These are phyloP conservation scores for Lomographa bimaculata DNA, from an alignment of 2,888 invertebrate genomes.

Conservation along the genomic window DNA sequence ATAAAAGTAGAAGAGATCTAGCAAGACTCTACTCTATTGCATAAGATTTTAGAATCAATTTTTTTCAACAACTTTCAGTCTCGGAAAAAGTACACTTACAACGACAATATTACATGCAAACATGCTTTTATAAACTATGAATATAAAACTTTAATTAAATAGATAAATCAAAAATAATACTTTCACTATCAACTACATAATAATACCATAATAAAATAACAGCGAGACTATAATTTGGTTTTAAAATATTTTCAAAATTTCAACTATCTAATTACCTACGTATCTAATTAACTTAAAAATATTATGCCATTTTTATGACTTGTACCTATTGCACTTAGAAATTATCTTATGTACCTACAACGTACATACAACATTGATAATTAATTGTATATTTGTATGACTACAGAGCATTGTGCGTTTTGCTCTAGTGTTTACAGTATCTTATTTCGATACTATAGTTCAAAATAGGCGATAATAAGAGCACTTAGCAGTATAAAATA, in stretches of 20 bases:
- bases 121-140: slow-evolving; percentile 45
- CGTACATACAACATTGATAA: slow-evolving; percentile 37
- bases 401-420: slow-evolving; percentile 69
- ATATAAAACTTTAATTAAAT: slow-evolving; percentile 29
- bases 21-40: slow-evolving; percentile 1
- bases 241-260: slow-evolving; percentile 33
- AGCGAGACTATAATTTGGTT: slow-evolving; percentile 40
- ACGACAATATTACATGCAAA: slow-evolving; percentile 45
- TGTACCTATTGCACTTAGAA: slow-evolving; percentile 70
- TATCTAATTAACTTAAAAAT: slow-evolving; percentile 36
- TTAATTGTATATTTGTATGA: slow-evolving; percentile 53
- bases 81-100: slow-evolving; percentile 32
- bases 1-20: slow-evolving; percentile 11
- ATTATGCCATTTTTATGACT: slow-evolving; percentile 61
- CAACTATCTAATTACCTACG: slow-evolving; percentile 34
- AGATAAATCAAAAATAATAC: slow-evolving; percentile 33
- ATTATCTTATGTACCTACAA: slow-evolving; percentile 41
- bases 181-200: slow-evolving; percentile 35
- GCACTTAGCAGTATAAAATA: slow-evolving; percentile 17
- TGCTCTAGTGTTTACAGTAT: slow-evolving; percentile 42
- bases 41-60: slow-evolving; percentile 30
- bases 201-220: slow-evolving; percentile 30
- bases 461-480: slow-evolving; percentile 21
- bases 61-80: slow-evolving; percentile 43
- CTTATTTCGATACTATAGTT: slow-evolving; percentile 14